A percentile compares a stretch with the other conserved stretches of the same genome.
phyloP scores from a whole-genome alignment of 2,888 invertebrate genomes.

The Aleiodes leptofemur region DNA sequence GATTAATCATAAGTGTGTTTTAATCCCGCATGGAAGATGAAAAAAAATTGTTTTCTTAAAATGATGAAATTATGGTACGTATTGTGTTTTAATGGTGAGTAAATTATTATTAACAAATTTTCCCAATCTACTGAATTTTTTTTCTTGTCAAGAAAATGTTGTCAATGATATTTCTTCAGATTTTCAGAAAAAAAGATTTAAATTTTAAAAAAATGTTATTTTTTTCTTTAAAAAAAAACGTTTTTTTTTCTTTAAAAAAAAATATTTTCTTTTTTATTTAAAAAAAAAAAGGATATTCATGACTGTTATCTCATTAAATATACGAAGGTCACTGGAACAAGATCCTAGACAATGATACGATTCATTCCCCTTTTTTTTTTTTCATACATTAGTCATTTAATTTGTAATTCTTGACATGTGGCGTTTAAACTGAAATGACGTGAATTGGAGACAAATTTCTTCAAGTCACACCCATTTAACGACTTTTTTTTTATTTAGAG shows the following conservation, averaged over 20 bases:
- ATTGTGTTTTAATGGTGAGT: constrained; percentile 54
- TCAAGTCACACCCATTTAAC: constrained; percentile 6
- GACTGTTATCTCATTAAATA: not conserved
- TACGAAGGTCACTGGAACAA: constrained; percentile 1
- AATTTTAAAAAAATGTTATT: no score
- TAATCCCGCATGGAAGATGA: constrained; percentile 41
- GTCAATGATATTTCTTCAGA: constrained; percentile 1
- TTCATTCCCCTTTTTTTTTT: not conserved
- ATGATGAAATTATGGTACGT: constrained; percentile 47
- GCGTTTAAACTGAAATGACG: not conserved
- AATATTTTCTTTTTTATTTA: no score
- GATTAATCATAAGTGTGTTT: constrained; percentile 25
- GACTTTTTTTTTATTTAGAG: no score
- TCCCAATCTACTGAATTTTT: not conserved
- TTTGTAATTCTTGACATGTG: constrained; percentile 15
- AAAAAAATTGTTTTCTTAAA: not conserved
- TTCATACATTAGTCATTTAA: not conserved
- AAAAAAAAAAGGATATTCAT: not conserved
- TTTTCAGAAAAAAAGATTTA: not conserved
- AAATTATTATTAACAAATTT: constrained; percentile 25
- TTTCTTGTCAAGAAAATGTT: not conserved
- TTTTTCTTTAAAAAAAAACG: no score
- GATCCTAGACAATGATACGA: not conserved
- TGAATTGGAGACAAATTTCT: not conserved
- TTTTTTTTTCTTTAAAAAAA: no score